Evolutionary conservation across 92 coral and sea anemone species (phyloP), one percentile per base, ranked within the genome.

Genomic region (Montipora capitata): DNA sequence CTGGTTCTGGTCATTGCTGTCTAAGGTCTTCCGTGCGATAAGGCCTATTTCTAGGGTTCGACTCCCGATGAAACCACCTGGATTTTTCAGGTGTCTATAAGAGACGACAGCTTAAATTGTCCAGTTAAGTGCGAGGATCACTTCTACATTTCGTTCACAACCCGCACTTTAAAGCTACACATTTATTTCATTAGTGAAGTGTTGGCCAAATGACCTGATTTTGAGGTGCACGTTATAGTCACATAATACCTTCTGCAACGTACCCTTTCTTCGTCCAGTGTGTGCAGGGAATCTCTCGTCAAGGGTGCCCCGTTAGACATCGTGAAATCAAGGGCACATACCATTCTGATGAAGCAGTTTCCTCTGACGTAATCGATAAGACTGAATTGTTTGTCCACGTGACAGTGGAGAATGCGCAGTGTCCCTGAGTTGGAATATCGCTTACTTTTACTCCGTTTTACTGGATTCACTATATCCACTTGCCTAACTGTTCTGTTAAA

Each of bases 241-340:
- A 16, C 38, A 10, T 48, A 67, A 1, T 42, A 14, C 3, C 41
- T 14, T 10, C 75, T 38, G 11, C 8, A 4, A 78, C 96, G 68
- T 78, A 93, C 99, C 35, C 87, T 90, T 20, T 94, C 97, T 51
- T 88, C 92, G 20, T 45, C 77, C 27, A 66, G 48, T 14, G 92
- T 79, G 87, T 97, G 99, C 51, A 95, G 79, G 5, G 99, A 97
- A 87, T 86, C 82, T 10, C 79, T 76, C 8, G 85, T 84, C 54
- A 90, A 74, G 5, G 99, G 99, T 57, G 91, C 85, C 10, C 99
- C 99, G 63, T 97, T 97, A 14, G 99, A 97, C 78, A 97, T 67
- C 1, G 99, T 97, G 72, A 97, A 97, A 68, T 97, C 99, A 59
- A 97, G 45, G 4, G 98, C 99, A 56, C 98, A 97, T 52, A 91